Percentiles rank a stretch among this genome's conserved stretches.
Conservation (phyloP, 2,888 invertebrate species). For the Volucella zonaria region DNA sequence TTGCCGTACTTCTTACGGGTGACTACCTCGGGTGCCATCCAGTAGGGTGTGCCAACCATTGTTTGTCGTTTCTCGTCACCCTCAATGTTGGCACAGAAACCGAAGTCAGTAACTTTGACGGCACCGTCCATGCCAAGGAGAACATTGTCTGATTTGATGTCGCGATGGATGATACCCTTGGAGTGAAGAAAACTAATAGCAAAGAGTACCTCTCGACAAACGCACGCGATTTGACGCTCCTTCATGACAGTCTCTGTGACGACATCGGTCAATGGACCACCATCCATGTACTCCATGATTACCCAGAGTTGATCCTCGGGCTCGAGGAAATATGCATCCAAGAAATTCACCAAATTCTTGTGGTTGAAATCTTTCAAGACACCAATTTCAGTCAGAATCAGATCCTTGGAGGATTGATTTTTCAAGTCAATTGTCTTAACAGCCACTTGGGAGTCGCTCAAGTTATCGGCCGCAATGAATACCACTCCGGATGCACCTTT, state of each 20-base stretch:
- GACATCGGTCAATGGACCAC: constrained; percentile 97
- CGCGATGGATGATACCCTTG: constrained; percentile 95
- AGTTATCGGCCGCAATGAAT: constrained; percentile 92
- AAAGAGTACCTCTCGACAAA: constrained; percentile 93
- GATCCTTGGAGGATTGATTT: constrained; percentile 97
- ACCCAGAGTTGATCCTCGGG: constrained; percentile 97
- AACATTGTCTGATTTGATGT: constrained; percentile 99
- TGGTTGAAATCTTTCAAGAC: constrained; percentile 96
- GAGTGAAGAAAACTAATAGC: constrained; percentile 95
- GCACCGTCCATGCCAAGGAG: constrained; percentile 95
- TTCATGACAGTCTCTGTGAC: constrained; percentile 99
- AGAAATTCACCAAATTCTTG: constrained; percentile 96
- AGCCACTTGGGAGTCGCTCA: constrained; percentile 90
- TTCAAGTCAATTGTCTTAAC: constrained; percentile 97
- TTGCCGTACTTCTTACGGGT: constrained; percentile 96
- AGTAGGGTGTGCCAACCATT: constrained; percentile 98
- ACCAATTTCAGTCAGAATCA: constrained; percentile 96
- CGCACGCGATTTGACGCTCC: constrained; percentile 97
- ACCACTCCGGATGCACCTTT: constrained; percentile 97
- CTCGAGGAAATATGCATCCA: constrained; percentile 95
- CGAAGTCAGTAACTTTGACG: constrained; percentile 97
- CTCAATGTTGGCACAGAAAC: constrained; percentile 98
- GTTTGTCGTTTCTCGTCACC: constrained; percentile 97
- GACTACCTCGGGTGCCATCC: constrained; percentile 99
- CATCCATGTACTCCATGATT: constrained; percentile 96